Percentiles rank a stretch among this genome's conserved stretches.
phyloP scores from a whole-genome alignment of 2,113 vertebrate genomes.

The Microcebus tavaratra region DNA sequence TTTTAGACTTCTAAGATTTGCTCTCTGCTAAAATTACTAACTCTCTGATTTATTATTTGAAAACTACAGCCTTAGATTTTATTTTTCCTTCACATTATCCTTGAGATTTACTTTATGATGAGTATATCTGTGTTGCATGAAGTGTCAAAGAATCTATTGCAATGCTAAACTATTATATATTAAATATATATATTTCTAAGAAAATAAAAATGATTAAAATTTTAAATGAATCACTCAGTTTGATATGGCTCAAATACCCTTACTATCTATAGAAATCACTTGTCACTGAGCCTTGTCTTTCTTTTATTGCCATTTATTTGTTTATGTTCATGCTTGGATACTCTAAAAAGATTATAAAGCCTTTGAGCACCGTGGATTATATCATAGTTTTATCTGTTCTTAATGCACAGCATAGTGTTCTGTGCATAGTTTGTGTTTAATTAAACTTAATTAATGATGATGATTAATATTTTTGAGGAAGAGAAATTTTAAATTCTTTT shows the following conservation, averaged over 20 bases:
- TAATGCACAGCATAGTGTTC: neutral
- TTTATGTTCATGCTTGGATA: neutral
- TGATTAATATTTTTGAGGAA: conserved; percentile 27
- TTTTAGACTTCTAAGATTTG: neutral
- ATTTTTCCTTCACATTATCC: neutral
- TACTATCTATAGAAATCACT: neutral
- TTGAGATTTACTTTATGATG: conserved; percentile 24
- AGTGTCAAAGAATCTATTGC: neutral
- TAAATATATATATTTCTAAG: neutral
- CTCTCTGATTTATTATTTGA: neutral
- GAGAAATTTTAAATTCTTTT: neutral
- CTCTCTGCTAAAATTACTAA: neutral
- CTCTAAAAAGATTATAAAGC: conserved; percentile 8
- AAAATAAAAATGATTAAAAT: conserved; percentile 43
- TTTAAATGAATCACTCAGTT: neutral
- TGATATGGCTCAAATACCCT: neutral
- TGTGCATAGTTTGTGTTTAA: conserved; percentile 5
- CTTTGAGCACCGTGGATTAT: neutral
- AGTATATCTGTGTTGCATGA: neutral
- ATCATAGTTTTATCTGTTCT: neutral
- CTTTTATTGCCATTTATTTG: conserved; percentile 40
- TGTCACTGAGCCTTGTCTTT: neutral
- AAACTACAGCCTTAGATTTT: neutral
- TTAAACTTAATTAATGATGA: conserved; percentile 27
- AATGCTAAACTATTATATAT: neutral